Percentiles rank a stretch among this genome's conserved stretches.
Evolutionary conservation across 2,113 vertebrate genomes (phyloP).

Genomic region (Mystacornis crossleyi): DNA sequence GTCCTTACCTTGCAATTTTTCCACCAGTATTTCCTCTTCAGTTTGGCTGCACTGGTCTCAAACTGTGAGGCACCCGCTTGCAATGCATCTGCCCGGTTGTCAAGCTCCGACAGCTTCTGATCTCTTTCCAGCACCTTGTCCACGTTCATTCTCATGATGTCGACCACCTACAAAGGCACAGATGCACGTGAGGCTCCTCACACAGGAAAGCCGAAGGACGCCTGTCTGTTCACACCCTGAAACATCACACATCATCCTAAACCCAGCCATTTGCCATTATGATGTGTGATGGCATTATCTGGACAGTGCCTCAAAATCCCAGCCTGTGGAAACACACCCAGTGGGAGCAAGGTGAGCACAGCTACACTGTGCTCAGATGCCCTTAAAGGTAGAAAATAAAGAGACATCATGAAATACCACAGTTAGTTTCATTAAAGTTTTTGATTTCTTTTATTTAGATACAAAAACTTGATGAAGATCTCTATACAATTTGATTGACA

Average conservation of each 20-base stretch:
- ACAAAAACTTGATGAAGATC: neutral
- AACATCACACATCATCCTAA: neutral
- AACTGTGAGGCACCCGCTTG: conserved; percentile 76
- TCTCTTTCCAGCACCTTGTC: conserved; percentile 76
- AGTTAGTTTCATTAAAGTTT: neutral
- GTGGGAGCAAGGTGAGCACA: neutral
- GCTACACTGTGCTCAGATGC: neutral
- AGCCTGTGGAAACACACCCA: neutral
- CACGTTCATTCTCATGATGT: conserved; percentile 75
- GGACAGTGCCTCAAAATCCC: neutral
- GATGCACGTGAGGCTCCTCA: neutral
- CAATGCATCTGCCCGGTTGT: conserved; percentile 73
- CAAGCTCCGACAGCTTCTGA: conserved; percentile 72
- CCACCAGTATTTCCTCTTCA: conserved; percentile 94
- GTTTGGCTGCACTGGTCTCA: conserved; percentile 84
- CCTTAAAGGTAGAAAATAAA: neutral
- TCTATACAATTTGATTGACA: neutral
- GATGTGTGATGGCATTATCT: neutral
- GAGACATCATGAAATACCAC: neutral
- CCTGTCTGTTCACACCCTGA: neutral
- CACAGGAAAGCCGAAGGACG: neutral
- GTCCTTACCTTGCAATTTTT: conserved; percentile 88
- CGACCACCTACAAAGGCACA: conserved; percentile 64
- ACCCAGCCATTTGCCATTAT: neutral
- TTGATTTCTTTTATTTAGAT: neutral